Conservation (phyloP, 2,888 invertebrate species). For the Ormyrus rosae region DNA sequence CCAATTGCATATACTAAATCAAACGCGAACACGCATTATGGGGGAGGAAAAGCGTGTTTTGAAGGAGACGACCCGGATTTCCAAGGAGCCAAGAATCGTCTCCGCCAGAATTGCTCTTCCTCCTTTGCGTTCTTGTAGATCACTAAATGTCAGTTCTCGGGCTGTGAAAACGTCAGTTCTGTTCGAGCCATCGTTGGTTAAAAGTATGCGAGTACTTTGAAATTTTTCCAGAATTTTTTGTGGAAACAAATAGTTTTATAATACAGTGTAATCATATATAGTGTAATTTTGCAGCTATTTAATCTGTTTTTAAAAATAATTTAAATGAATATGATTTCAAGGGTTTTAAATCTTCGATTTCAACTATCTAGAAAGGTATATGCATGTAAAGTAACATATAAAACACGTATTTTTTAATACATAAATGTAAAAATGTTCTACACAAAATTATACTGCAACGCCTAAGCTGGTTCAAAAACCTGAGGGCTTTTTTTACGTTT, state of each 20-base stretch:
- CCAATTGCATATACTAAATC: slow-evolving; percentile 27
- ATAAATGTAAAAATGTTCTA: neutral
- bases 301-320: no score
- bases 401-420: neutral
- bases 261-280: no score
- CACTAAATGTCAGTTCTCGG: neutral
- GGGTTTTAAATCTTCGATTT: neutral
- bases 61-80: slow-evolving; percentile 63
- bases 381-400: no score
- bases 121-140: neutral
- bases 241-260: no score
- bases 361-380: neutral
- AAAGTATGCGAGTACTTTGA: no score
- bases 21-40: slow-evolving; percentile 17
- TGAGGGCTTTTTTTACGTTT: slow-evolving; percentile 4
- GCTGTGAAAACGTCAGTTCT: neutral
- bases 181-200: no score
- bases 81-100: slow-evolving; percentile 65
- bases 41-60: slow-evolving; percentile 9
- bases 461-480: slow-evolving; percentile 7
- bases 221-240: no score
- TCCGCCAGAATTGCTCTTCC: slow-evolving; percentile 24
- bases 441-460: neutral
- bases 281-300: no score
- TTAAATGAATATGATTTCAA: no score